Base-by-base conservation (phyloP, 2,113 vertebrate species). In the Petrocephalus microphthalmus region DNA sequence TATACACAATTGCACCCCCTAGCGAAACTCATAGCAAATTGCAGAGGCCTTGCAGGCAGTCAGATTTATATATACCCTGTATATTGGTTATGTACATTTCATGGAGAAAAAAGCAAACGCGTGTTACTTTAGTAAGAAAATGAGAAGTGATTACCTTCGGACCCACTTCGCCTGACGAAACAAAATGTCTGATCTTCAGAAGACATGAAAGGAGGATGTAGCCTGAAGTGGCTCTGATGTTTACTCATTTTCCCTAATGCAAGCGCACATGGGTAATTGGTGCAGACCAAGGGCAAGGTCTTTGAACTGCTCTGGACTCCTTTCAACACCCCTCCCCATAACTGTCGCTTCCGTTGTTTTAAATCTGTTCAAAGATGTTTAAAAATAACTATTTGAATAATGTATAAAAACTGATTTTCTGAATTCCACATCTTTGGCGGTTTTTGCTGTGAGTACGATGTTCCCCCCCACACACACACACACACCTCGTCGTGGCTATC, bases 261-360 rank as follows among this genome's bases (percentile, higher is more conserved):
- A 33, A 11, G 22, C 10, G 67, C 37, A 45, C 10, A 82, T 54
- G 52, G n/a, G 52, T 53, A 53, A 56, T 85, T 85, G 84, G 47
- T 25, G 45, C 11, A 25, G 25, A 33, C 13, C 29, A 0, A n/a
- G 29, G n/a, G 84, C n/a, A 54, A 54, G 52, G 15, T 49, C 52
- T 85, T 85, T 85, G 82, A 84, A 84, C 82, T 84, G 20, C 82
- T 84, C 22, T 84, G 71, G 71, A 78, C 17, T 1, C 20, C n/a
- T n/a, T 29, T 51, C 47, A 20, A 3, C 15, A 52, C 29, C 2
- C 49, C 45, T 84, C 49, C 22, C 45, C 49, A 0, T 13, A 49
- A 52, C 49, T 52, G 11, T 52, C 29, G 22, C 20, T 51, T 42
- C 15, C 22, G 22, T 84, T 25, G 19, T 33, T 84, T 84, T 84